Base-by-base conservation (phyloP, 2,888 invertebrate genomes). In the Drosophila kambysellisi region DNA sequence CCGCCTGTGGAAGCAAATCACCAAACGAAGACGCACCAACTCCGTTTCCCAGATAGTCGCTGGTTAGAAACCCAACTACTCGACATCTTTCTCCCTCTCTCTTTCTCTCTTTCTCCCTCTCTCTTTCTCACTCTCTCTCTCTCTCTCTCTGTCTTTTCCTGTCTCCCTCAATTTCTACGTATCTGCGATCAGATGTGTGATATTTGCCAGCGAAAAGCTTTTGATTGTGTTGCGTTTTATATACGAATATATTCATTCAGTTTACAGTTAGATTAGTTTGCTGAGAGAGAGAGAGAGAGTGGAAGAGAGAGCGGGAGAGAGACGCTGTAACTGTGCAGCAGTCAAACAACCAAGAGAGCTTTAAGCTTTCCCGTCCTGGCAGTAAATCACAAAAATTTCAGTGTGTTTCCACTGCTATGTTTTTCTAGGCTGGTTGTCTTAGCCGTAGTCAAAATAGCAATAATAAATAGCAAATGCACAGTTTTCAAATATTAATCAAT, bases 1-100 rank as follows among this genome's bases (percentile, higher is more conserved):
- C 92, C 94, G 96, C 90, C 96, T 96, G 92, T 96, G 96, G 96
- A 96, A 96, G 93, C 96, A 96, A 93, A 94, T 96, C 88, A 95
- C 95, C 83, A 95, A 95, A 94, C 94, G 96, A 92, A 94, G 95
- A 81, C 95, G 95, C 90, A 95, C 95, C 73, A 92, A 92, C 79
- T 93, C 93, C 68, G 92, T 93, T 53, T 92, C 93, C 70, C 93
- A 93, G 78, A 88, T 93, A 70, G 90, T 91, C 73, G 93, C 93
- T 70, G 91, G 92, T 81, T 92, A 92, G 51, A 48, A 32, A 52
- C 30, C 41, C 32, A 30, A 32, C 41, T 29, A n/a, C 41, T 25
- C 41, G 2, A 56, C 56, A 70, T 25, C 25, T 25, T 25, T 25
- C 25, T 25, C 54, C 17, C 60, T 43, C 61, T 30, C 39, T 29